Base-by-base conservation (phyloP, 2,888 invertebrate genomes). In the Dynastes hyllus region DNA sequence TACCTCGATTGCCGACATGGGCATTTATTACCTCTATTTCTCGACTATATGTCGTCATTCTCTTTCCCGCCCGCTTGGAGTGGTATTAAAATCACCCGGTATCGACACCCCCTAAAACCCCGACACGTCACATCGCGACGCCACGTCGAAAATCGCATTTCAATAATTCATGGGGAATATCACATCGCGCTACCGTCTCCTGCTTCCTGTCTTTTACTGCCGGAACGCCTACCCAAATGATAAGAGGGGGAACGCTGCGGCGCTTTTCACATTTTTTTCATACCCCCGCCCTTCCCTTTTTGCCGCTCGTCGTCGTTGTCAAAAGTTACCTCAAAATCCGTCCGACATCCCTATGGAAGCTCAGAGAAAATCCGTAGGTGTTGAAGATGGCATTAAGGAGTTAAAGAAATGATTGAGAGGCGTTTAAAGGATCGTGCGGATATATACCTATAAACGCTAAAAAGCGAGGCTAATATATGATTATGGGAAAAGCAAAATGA, bases 91-190 rank as follows among this genome's bases (percentile, higher is more conserved):
- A 75, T 75, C 63, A 61, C 58, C 61, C 73, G 51, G 50, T 75
- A 75, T 75, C 73, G 61, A 32, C 61, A 61, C 61, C 37, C 55
- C 37, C 22, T 40, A 75, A 75, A 75, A 63, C 73, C 73, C 58
- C 29, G 45, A 37, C 61, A 75, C 73, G 73, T 75, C 73, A 61
- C 27, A 75, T 45, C 73, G 58, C 40, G 22, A 45, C 45, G 61
- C 13, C 61, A 50, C 45, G 61, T 27, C 61, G 73, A 75, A 75
- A 75, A 75, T 75, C 73, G 73, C 58, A 61, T 75, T 75, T 75
- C 73, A 63, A 75, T 75, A 75, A 75, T 75, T 75, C 73, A 75
- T 75, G 63, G 27, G 32, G 61, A 45, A 13, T 75, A 75, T 75
- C 73, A 50, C 37, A 37, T 58, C 66, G 16, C 66, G 29, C 69